Conservation (phyloP, 2,797 vertebrate genomes). For the Podargus strigoides region DNA sequence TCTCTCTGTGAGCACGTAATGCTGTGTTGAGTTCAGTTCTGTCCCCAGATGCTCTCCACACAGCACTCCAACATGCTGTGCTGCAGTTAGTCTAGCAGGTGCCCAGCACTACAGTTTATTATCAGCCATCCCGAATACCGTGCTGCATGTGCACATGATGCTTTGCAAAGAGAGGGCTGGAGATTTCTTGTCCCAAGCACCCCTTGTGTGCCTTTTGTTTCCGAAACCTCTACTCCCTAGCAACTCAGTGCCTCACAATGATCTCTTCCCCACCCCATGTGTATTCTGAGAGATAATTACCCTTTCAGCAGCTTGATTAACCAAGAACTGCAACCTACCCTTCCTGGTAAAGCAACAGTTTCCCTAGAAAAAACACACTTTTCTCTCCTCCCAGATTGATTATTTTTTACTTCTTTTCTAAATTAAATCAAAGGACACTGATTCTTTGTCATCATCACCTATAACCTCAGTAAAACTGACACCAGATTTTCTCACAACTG, state of each 20-base stretch:
- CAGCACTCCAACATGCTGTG: background rate
- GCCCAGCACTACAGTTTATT: background rate
- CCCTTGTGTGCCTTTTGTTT: background rate
- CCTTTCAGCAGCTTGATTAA: background rate
- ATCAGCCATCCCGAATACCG: rapidly evolving
- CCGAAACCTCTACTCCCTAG: background rate
- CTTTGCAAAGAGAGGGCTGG: background rate
- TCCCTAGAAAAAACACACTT: background rate
- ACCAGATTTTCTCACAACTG: background rate
- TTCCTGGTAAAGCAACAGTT: background rate
- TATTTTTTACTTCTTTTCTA: too few species aligned
- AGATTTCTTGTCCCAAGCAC: background rate
- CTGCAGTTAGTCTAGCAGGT: background rate
- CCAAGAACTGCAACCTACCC: background rate
- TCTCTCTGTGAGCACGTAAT: background rate
- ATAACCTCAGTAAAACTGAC: background rate
- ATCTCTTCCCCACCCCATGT: background rate
- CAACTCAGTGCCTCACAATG: background rate
- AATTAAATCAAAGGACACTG: too few species aligned
- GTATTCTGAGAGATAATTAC: background rate
- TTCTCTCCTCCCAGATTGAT: background rate
- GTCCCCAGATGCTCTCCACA: background rate
- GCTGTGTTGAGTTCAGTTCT: background rate
- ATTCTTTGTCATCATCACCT: rapidly evolving
- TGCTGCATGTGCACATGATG: background rate